phyloP scores from a whole-genome alignment of 2,888 invertebrate species.

The Hoplodrina blanda region DNA sequence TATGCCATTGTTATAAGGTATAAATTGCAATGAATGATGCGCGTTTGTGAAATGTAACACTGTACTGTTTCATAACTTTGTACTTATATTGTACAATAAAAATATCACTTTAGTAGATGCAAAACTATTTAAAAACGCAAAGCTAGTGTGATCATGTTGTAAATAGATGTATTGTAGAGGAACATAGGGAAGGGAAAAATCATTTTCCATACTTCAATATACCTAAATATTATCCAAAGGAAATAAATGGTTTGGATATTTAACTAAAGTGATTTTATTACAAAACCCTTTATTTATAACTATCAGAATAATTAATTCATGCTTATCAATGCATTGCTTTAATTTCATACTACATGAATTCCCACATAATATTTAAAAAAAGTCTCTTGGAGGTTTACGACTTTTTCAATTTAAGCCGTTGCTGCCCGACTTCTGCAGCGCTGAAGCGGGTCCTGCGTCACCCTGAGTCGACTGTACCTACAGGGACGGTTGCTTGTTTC shows the following conservation, averaged over 20 bases:
- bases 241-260: constrained; percentile 76
- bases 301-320: not conserved
- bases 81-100: constrained; percentile 61
- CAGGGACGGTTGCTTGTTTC: too few relatives aligned
- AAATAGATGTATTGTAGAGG: constrained; percentile 70
- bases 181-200: constrained; percentile 65
- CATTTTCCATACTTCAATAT: constrained; percentile 72
- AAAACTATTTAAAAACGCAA: constrained; percentile 63
- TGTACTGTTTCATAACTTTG: constrained; percentile 57
- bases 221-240: constrained; percentile 69
- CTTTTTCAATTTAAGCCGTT: too few relatives aligned
- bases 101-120: constrained; percentile 58
- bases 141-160: constrained; percentile 70
- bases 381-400: too few relatives aligned
- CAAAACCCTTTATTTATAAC: constrained; percentile 9
- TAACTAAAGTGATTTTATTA: constrained; percentile 56
- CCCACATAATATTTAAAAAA: too few relatives aligned
- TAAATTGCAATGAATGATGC: not conserved
- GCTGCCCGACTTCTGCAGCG: too few relatives aligned
- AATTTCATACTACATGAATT: not conserved
- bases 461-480: too few relatives aligned
- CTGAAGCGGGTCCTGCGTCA: too few relatives aligned
- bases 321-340: not conserved
- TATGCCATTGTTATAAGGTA: not conserved
- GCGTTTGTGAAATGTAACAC: constrained; percentile 10